These are phyloP conservation scores for Thamnaconus septentrionalis DNA, from an alignment of 2,113 vertebrate species.

Conservation along the genomic window DNA sequence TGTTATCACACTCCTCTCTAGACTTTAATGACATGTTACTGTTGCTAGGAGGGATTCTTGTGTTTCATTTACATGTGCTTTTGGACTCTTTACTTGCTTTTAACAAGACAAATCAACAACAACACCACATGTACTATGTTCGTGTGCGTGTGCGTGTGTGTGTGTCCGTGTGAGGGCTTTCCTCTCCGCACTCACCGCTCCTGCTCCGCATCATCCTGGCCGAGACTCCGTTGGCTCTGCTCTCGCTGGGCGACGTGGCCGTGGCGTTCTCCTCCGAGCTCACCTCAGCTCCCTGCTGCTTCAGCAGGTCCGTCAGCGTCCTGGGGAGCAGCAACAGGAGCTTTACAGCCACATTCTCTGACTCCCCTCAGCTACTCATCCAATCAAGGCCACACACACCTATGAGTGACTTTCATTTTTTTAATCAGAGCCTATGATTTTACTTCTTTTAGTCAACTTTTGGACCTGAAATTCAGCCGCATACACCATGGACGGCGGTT, in stretches of 20 bases:
- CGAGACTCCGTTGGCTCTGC: slow-evolving; percentile 68
- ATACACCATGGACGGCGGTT: too few species aligned
- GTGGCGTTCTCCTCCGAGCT: slow-evolving; percentile 51
- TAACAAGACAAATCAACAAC: too few species aligned
- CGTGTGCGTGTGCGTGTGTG: not conserved
- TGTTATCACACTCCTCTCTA: too few species aligned
- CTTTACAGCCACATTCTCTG: not conserved
- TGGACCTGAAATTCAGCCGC: too few species aligned
- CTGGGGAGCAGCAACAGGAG: slow-evolving; percentile 40
- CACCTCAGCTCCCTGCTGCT: slow-evolving; percentile 72
- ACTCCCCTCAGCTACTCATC: not conserved
- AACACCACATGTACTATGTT: too few species aligned
- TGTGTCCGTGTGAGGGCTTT: not conserved
- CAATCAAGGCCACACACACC: not conserved
- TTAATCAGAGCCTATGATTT: too few species aligned
- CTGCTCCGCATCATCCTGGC: slow-evolving; percentile 73
- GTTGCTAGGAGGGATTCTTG: too few species aligned
- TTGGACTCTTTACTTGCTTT: too few species aligned
- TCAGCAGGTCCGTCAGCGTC: slow-evolving; percentile 76
- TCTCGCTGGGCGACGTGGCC: slow-evolving; percentile 36
- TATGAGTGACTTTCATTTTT: too few species aligned
- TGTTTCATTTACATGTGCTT: too few species aligned
- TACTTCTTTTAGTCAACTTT: too few species aligned
- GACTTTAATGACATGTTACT: too few species aligned
- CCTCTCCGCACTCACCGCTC: slow-evolving; percentile 67